These are phyloP conservation scores for Drosophila lacertosa DNA, from an alignment of 1,140 invertebrate genomes.

Conservation along the genomic window DNA sequence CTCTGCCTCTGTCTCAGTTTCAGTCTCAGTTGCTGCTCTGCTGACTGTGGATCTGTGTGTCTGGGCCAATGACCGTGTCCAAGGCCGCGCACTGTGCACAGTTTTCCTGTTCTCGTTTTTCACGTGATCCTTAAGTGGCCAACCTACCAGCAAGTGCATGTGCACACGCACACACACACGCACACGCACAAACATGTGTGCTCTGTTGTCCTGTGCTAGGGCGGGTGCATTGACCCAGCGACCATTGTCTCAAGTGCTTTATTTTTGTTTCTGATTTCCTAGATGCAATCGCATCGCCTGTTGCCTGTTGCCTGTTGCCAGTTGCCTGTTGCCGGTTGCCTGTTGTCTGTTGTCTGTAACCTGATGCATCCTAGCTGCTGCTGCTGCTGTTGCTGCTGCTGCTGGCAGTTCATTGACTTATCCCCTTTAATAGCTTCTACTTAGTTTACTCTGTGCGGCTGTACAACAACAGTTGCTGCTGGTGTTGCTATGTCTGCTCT, in stretches of 20 bases:
- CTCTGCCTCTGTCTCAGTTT: background rate
- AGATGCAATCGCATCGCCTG: constrained; percentile 23
- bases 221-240: constrained; percentile 51
- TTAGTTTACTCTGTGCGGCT: constrained; percentile 21
- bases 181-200: background rate
- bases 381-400: constrained; percentile 4
- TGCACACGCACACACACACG: background rate
- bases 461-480: constrained; percentile 18
- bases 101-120: constrained; percentile 75
- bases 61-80: constrained; percentile 60
- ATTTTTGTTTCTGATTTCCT: constrained; percentile 46
- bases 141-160: background rate
- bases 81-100: constrained; percentile 57
- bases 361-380: constrained; percentile 41
- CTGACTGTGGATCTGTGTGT: constrained; percentile 30
- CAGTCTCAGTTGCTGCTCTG: background rate
- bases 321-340: constrained; percentile 17
- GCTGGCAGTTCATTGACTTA: constrained; percentile 31
- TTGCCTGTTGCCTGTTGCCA: constrained; percentile 1
- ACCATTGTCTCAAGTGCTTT: constrained; percentile 50
- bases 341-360: constrained; percentile 1
- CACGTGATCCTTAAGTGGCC: constrained; percentile 45
- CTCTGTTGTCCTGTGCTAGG: constrained; percentile 37
- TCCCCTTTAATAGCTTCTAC: constrained; percentile 1
- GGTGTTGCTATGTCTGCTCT: constrained; percentile 12